phyloP scores from a whole-genome alignment of 2,113 vertebrate species.

The Callopanchax toddi region DNA sequence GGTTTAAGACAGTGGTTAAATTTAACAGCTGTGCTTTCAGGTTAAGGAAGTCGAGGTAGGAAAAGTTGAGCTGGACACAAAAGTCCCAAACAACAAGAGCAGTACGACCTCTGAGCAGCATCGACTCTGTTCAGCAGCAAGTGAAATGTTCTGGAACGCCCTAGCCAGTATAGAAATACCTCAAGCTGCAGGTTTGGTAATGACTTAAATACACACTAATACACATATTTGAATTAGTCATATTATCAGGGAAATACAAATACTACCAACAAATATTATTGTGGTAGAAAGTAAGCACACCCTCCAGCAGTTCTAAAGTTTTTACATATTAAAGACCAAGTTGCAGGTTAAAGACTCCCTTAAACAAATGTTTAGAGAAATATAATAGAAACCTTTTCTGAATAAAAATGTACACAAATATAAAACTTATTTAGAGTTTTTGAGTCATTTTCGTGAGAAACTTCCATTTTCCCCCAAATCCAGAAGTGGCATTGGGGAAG shows the following conservation, averaged over 20 bases:
- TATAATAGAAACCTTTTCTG: no score
- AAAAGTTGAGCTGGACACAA: conserved; percentile 20
- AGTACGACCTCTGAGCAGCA: conserved; percentile 41
- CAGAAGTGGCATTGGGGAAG: no score
- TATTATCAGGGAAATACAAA: conserved; percentile 8
- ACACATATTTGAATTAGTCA: conserved; percentile 1
- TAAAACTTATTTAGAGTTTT: no score
- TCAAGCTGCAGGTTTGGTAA: conserved; percentile 40
- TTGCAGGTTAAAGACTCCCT: no score
- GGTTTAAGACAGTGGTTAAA: conserved; percentile 12
- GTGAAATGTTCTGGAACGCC: conserved; percentile 26
- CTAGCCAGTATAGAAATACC: conserved; percentile 29
- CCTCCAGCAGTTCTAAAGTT: no score
- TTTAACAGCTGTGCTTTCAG: conserved; percentile 7
- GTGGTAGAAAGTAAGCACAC: no score
- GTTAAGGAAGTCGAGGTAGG: conserved; percentile 16
- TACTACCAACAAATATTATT: no score
- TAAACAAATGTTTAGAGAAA: no score
- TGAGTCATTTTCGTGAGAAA: no score
- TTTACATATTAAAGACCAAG: no score
- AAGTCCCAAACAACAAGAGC: conserved; percentile 33
- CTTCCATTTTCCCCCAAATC: no score
- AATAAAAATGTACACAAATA: no score
- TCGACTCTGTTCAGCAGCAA: conserved; percentile 36
- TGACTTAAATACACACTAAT: conserved; percentile 13